Base-by-base conservation (phyloP, 2,113 vertebrate species). In the Ophiodon elongatus region DNA sequence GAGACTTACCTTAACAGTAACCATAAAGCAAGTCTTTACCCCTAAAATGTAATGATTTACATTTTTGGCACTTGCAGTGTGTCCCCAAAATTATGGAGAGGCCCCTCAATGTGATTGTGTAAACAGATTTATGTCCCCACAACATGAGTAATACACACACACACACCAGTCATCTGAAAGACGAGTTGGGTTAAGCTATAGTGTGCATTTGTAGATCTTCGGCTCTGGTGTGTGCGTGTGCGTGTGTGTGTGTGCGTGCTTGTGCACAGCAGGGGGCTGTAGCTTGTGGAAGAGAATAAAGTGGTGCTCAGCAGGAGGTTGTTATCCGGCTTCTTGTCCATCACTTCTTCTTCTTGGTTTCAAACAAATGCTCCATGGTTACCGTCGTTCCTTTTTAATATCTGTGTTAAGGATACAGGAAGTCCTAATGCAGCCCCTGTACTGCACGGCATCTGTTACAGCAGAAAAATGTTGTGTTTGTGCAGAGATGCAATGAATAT, bases 271-370 rank as follows among this genome's bases (percentile, higher is more conserved):
- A 41, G 41, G 56, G 6, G 11, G 21, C 19, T n/a, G 13, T 25
- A 2, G 62, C 54, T 35, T 8, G 33, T 39, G 67, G 31, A 71
- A 41, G n/a, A 63, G 29, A 27, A 50, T 39, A 63, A 62, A 79
- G 60, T 50, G 73, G 7, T 25, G 27, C 57, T 25, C 73, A 64
- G 59, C 73, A 63, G 43, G 77, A 0, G 13, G 67, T 52, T 71
- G 5, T 41, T 50, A 50, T 4, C 27, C 4, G 54, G 39, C 52
- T 60, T 19, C 9, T 70, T 60, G 29, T 47, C 41, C 45, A 39
- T 52, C 31, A 17, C 56, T 63, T 17, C 10, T 37, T 35, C 17
- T 17, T 27, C 5, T 17, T 69, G 39, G 54, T 69, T 69, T 78
- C 39, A 60, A 57, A 39, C 29, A 50, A 21, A 37, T 14, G 29